phyloP scores from a whole-genome alignment of 2,113 vertebrate species.

The Micronycteris hirsuta region DNA sequence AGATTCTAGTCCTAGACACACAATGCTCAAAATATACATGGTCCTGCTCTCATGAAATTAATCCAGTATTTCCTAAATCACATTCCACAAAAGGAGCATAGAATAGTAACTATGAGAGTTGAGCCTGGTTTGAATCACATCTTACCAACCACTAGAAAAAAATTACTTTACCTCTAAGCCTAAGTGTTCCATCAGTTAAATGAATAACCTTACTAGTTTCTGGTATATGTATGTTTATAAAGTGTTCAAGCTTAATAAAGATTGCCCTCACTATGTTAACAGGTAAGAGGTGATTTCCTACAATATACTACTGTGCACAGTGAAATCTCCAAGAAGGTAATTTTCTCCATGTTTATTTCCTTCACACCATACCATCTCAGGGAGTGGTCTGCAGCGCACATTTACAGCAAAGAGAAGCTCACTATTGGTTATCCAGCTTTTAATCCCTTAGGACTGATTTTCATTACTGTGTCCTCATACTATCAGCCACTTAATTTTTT shows the following conservation, averaged over 20 bases:
- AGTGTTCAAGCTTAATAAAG: neutral
- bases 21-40: neutral
- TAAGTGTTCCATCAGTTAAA: neutral
- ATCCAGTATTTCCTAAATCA: neutral
- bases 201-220: neutral
- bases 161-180: neutral
- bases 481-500: neutral
- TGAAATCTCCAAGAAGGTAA: neutral
- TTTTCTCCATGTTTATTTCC: neutral
- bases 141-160: neutral
- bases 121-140: neutral
- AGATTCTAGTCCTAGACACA: neutral
- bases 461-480: neutral
- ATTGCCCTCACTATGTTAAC: neutral
- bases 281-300: neutral
- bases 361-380: neutral
- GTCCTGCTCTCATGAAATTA: neutral
- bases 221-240: neutral
- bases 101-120: neutral
- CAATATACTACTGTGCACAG: neutral
- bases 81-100: neutral
- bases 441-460: neutral
- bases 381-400: neutral
- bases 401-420: neutral
- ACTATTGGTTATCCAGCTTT: neutral